phyloP scores from a whole-genome alignment of 1,140 invertebrate species.

The Drosophila takahashii region DNA sequence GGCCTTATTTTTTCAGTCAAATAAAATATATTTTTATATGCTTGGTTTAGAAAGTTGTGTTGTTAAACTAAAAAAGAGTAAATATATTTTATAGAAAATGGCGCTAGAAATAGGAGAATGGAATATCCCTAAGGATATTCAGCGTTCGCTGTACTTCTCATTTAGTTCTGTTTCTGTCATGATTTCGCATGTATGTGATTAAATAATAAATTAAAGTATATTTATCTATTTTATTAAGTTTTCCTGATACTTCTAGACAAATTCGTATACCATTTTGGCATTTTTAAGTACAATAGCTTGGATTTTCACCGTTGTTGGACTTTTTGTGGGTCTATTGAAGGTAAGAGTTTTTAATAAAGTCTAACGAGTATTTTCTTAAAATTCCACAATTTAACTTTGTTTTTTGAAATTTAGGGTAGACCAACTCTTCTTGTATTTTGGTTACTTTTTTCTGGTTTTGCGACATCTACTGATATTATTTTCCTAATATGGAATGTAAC shows the following conservation, averaged over 20 bases:
- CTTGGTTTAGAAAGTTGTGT: background rate
- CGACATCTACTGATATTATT: constrained; percentile 17
- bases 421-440: constrained; percentile 24
- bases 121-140: background rate
- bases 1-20: constrained; percentile 10
- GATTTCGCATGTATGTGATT: background rate
- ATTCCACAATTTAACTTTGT: no score
- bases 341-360: constrained; percentile 2
- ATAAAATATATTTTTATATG: constrained; percentile 9
- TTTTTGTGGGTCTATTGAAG: constrained; percentile 43
- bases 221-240: no score
- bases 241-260: constrained; percentile 6
- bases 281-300: constrained; percentile 36
- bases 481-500: constrained; percentile 35
- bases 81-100: constrained; percentile 5
- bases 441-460: constrained; percentile 44
- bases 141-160: constrained; percentile 43
- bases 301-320: constrained; percentile 25
- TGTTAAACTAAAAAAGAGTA: background rate
- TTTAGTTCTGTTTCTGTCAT: constrained; percentile 11
- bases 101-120: no score
- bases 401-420: constrained; percentile 5
- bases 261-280: constrained; percentile 14
- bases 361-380: background rate
- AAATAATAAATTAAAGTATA: no score